Base-by-base conservation (phyloP, 2,797 vertebrate genomes). In the Intellagama lesueurii region DNA sequence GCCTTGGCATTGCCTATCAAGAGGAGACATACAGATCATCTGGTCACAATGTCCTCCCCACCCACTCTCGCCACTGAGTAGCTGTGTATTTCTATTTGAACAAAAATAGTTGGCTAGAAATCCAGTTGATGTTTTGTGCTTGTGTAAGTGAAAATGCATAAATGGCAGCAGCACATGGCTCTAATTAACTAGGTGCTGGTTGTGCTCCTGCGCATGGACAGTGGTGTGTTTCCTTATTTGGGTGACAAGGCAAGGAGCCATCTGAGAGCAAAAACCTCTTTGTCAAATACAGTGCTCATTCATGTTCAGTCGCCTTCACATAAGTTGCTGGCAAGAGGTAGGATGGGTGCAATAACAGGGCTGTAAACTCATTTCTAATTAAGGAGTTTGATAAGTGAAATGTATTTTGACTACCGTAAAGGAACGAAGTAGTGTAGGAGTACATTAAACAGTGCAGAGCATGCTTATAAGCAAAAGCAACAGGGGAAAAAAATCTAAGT, bases 371-470 rank as follows among this genome's bases (percentile, higher is more conserved):
- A 90, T 73, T 83, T 91, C 19, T 52, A 40, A 79, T 85, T 87
- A 94, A 83, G 66, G 35, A 88, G 35, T 83, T 87, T 0, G 0
- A 88, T 24, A 1, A 83, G 88, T 64, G 90, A 94, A 93, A 85
- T 81, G n/a, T 32, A 89, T 64, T 86, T 91, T 85, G 70, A 81
- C 73, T 66, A 85, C 56, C 68, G 0, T n/a, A 0, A 3, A 73
- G 87, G 91, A 90, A 79, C 30, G 81, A 2, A 83, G 70, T 80
- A 79, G 88, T 87, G 91, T 75, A 26, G 0, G 56, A n/a, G 91
- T 87, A 85, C 92, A 40, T 28, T 4, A 89, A 78, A 32, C 40
- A 81, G 79, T 14, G 17, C 47, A 81, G 60, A 44, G 70, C 11
- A 56, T 70, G 72, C 70, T 86, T 86, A 32, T 77, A 82, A 77